These are phyloP conservation scores for Ophion costatus DNA, from an alignment of 2,888 invertebrate species.

Conservation along the genomic window DNA sequence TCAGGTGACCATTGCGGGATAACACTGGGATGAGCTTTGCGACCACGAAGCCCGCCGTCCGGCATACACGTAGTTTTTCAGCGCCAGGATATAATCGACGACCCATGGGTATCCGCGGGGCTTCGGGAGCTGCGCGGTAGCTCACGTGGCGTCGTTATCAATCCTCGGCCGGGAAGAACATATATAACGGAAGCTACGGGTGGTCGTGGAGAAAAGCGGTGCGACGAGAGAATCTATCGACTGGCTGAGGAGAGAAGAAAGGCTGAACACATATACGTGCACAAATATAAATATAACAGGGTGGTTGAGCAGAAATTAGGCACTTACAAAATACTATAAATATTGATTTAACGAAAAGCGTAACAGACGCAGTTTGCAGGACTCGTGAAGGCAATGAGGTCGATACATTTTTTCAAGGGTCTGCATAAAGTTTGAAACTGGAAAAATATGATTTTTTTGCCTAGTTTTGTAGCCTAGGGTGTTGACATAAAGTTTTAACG, in stretches of 20 bases:
- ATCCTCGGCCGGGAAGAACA: slow-evolving; percentile 54
- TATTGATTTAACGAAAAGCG: too few relatives aligned
- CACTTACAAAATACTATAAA: background rate
- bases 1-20: slow-evolving; percentile 9
- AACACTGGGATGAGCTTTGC: slow-evolving; percentile 9
- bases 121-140: slow-evolving; percentile 41
- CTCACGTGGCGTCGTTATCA: slow-evolving; percentile 57
- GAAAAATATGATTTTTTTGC: too few relatives aligned
- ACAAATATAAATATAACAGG: background rate
- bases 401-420: too few relatives aligned
- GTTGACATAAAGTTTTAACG: too few relatives aligned
- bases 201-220: slow-evolving; percentile 54
- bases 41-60: background rate
- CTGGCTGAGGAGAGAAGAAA: slow-evolving; percentile 31
- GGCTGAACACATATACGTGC: slow-evolving; percentile 30
- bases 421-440: too few relatives aligned
- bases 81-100: slow-evolving; percentile 57
- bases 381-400: too few relatives aligned
- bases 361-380: too few relatives aligned
- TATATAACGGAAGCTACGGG: slow-evolving; percentile 57
- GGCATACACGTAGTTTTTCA: slow-evolving; percentile 30
- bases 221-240: slow-evolving; percentile 39
- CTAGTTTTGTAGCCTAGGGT: too few relatives aligned
- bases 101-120: slow-evolving; percentile 34
- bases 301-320: background rate